These are phyloP conservation scores for Ictidomys tridecemlineatus DNA, from an alignment of 2,113 vertebrate genomes.

Conservation along the genomic window DNA sequence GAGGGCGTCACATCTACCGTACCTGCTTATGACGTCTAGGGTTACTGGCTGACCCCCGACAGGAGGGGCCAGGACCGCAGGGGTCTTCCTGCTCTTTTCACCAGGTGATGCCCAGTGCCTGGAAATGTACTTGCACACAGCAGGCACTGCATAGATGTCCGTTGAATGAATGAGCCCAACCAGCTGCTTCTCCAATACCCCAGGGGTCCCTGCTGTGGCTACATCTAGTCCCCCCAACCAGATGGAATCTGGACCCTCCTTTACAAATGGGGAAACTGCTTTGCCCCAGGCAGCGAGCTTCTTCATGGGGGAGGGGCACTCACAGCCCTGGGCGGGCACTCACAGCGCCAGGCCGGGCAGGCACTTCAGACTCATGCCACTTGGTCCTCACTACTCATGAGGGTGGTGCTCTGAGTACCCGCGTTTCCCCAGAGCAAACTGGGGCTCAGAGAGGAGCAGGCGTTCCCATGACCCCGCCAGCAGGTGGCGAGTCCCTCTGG, in stretches of 20 bases:
- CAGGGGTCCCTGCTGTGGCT: neutral
- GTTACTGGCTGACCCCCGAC: constrained; percentile 15
- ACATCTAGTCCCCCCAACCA: neutral
- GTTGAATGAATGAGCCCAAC: neutral
- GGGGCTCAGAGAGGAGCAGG: neutral
- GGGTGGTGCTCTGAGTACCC: neutral
- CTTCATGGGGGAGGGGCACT: neutral
- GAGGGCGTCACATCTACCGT: constrained; percentile 78
- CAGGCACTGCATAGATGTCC: accelerated
- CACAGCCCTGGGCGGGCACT: neutral
- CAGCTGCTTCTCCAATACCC: neutral
- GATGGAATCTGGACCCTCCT: neutral
- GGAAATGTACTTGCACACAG: neutral
- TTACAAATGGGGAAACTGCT: neutral
- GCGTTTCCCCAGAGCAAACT: no score
- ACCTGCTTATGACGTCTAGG: constrained; percentile 66
- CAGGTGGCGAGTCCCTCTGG: accelerated
- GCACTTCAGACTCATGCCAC: neutral
- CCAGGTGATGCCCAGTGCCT: neutral
- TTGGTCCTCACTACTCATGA: neutral
- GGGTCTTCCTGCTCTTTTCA: neutral
- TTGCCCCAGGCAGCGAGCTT: neutral
- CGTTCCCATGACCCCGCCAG: neutral
- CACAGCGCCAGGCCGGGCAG: neutral
- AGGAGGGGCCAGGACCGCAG: neutral